Conservation (phyloP, 1,140 invertebrate species). For the Hyphantria cunea region DNA sequence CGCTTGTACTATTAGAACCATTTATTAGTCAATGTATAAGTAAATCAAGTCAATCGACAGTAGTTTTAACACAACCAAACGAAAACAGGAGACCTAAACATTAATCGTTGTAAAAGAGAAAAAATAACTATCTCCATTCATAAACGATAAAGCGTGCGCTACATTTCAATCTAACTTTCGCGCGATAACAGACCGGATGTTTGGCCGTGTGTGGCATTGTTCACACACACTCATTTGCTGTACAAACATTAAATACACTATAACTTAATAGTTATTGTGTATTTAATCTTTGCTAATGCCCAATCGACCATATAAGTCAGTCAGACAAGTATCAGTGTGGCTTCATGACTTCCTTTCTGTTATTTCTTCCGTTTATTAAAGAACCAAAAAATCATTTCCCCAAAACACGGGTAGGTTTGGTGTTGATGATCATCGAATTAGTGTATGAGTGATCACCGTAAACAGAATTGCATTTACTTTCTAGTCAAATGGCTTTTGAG, state of each 20-base stretch:
- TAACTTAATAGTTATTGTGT: constrained; percentile 22
- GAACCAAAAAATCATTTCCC: too few relatives aligned
- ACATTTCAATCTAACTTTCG: constrained; percentile 52
- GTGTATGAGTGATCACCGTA: too few relatives aligned
- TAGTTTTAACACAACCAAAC: too few relatives aligned
- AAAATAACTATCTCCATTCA: constrained; percentile 45
- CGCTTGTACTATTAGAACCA: too few relatives aligned
- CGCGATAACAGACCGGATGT: constrained; percentile 71
- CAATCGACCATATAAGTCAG: constrained; percentile 14
- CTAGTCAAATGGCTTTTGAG: too few relatives aligned
- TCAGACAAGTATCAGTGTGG: constrained; percentile 7
- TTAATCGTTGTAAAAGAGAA: constrained; percentile 27
- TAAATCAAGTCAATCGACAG: too few relatives aligned
- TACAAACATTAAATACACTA: constrained; percentile 28
- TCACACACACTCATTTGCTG: constrained; percentile 50
- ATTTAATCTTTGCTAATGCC: too few relatives aligned
- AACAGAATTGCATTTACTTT: too few relatives aligned
- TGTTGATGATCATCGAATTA: too few relatives aligned
- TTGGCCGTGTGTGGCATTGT: constrained; percentile 67
- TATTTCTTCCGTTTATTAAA: constrained; percentile 12
- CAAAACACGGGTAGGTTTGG: too few relatives aligned
- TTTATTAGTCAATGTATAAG: too few relatives aligned
- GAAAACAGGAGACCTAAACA: constrained; percentile 14
- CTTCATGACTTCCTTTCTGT: constrained; percentile 22
- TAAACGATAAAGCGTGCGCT: constrained; percentile 26